Evolutionary conservation across 1,140 invertebrate genomes (phyloP), one percentile per base, ranked within the genome.

Genomic region (Mycetomoellerius zeteki): DNA sequence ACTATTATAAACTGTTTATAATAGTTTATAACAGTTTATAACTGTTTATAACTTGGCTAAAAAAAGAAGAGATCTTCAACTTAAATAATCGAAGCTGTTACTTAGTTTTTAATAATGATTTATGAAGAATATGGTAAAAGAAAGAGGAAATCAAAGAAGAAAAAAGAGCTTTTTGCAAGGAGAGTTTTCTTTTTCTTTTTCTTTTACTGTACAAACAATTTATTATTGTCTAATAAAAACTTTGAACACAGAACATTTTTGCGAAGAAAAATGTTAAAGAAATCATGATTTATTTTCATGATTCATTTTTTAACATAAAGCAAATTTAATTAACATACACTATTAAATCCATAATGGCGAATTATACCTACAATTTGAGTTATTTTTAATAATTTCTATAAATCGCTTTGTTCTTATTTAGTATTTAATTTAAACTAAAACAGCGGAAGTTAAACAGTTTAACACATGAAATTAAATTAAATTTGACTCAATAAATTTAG

Each of bases 81-180:
- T 62, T 27, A 16, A 62, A 0, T 8, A 69, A 50, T 47, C 3
- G n/a, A 67, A 37, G 14, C 43, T 69, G 43, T 27, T 16, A 27
- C 21, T 52, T 4, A 80, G 30, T 19, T 80, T 54, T 67, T 60
- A 67, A 12, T 65, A 65, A 52, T 12, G 47, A 37, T 52, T 64
- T 47, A 50, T 33, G 19, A 7, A 8, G n/a, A 21, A 56, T 54
- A 54, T 54, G 37, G 47, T 50, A 50, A n/a, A 77, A 65, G 37
- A 43, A 8, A 43, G 37, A 43, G 7, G 2, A 62, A 47, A 3
- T 47, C 0, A 47, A 30, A 65, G n/a, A 50, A 50, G 12, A 33
- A 24, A 21, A 50, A n/a, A 30, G 3, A n/a, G 8, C 21, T 10
- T 24, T 50, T 52, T 19, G 5, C 8, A 62, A 27, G 24, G 19